Evolutionary conservation across 2,113 vertebrate species (phyloP), one percentile per base, ranked within the genome.

Genomic region (Cervus canadensis): DNA sequence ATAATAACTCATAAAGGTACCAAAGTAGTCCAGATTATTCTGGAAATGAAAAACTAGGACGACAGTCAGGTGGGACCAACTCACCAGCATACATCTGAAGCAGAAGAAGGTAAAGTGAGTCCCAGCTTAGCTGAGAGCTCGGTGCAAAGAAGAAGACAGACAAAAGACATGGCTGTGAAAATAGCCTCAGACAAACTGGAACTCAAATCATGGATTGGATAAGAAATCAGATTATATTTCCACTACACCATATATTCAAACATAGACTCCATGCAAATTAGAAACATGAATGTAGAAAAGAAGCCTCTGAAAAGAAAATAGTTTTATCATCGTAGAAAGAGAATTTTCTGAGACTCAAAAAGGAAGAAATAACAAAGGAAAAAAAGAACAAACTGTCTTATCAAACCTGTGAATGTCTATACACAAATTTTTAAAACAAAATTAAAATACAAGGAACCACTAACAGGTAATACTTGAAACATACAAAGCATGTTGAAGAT

Each of bases 111-210:
- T 21, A 40, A 40, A 15, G 3, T 1, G 4, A 64, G 7, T 7
- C 19, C 7, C 25, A 56, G 48, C 10, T 17, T 2, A 2, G 11
- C 40, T 23, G 43, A 71, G 13, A 33, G 48, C 33, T 4, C 2
- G 1, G 16, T 28, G 1, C 2, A 28, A 6, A n/a, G 15, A 0
- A 52, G 9, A 7, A 19, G 5, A 59, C 6, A 6, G 36, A 15
- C 11, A 19, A n/a, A 62, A 56, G 26, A n/a, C 17, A 50, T 33
- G n/a, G n/a, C 74, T 60, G 28, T 23, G 19, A 83, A 82, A 67
- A 45, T 0, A 0, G 13, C 19, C 57, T 33, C 76, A 95, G n/a
- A 54, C 40, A 33, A 84, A 84, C 1, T 19, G 19, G 33, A 60
- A 52, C 1, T 52, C 19, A 19, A 26, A 60, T 40, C 89, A n/a